These are phyloP conservation scores for Melanotaenia duboulayi DNA, from an alignment of 2,113 vertebrate species.

Conservation along the genomic window DNA sequence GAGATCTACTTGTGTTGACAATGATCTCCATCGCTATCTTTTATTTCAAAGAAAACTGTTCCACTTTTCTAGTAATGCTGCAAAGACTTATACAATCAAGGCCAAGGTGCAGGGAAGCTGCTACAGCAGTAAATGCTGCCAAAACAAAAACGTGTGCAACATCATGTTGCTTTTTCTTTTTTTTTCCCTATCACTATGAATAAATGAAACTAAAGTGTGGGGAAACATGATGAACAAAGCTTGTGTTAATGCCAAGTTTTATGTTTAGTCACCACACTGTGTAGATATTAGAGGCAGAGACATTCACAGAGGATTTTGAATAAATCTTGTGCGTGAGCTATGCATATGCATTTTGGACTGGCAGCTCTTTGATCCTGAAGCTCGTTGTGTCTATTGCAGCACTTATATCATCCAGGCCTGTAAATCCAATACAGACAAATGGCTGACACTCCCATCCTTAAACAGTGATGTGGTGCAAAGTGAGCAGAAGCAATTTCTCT, in stretches of 20 bases:
- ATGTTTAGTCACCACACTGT: slow-evolving; percentile 53
- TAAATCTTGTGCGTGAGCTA: slow-evolving; percentile 36
- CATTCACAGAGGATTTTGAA: slow-evolving; percentile 50
- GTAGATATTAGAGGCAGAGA: slow-evolving; percentile 45
- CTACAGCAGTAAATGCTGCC: neutral
- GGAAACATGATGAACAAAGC: slow-evolving; percentile 41
- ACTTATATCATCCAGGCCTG: slow-evolving; percentile 37
- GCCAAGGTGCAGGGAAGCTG: neutral
- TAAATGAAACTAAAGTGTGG: slow-evolving; percentile 22
- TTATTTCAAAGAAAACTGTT: neutral
- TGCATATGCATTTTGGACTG: slow-evolving; percentile 31
- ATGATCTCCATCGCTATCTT: neutral
- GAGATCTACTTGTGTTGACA: neutral
- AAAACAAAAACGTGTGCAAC: neutral
- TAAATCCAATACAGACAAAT: slow-evolving; percentile 32
- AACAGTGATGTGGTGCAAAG: slow-evolving; percentile 21
- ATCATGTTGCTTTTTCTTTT: neutral
- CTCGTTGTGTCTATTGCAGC: slow-evolving; percentile 49
- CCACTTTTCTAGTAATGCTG: neutral
- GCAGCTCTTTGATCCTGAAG: slow-evolving; percentile 59
- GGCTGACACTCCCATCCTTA: slow-evolving; percentile 23
- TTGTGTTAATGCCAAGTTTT: slow-evolving; percentile 45
- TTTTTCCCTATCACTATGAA: neutral
- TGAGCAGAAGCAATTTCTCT: slow-evolving; percentile 31
- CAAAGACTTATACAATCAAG: neutral